These are phyloP conservation scores for Epiblema foenella DNA, from an alignment of 2,888 invertebrate genomes.

Conservation along the genomic window DNA sequence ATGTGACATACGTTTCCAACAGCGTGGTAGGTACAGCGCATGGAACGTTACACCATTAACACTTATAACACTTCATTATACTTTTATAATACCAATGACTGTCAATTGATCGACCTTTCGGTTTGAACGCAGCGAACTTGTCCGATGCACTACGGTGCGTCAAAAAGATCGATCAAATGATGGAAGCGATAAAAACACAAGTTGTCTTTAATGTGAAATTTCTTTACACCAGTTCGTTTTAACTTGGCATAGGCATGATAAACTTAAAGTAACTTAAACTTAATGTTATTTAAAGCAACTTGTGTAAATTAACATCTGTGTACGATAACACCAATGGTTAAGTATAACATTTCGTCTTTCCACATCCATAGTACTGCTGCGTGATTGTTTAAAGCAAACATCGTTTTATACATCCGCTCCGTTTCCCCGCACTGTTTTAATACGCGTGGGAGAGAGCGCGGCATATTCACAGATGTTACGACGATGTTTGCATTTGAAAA, in stretches of 20 bases:
- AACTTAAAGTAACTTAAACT: background rate
- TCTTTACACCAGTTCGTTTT: background rate
- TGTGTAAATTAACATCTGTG: constrained; percentile 11
- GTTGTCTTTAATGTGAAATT: constrained; percentile 10
- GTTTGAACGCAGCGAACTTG: constrained; percentile 9
- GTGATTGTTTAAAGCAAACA: constrained; percentile 23
- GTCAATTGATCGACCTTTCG: constrained; percentile 26
- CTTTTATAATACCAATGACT: constrained; percentile 17
- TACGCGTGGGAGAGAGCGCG: background rate
- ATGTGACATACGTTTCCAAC: constrained; percentile 51
- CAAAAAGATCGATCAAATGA: constrained; percentile 47
- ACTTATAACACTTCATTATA: constrained; percentile 36
- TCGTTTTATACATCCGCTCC: constrained; percentile 1
- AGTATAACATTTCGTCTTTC: constrained; percentile 49
- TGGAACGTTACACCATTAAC: constrained; percentile 49
- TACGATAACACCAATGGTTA: constrained; percentile 32
- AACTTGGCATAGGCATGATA: background rate
- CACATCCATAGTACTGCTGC: constrained; percentile 50
- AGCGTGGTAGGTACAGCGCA: constrained; percentile 60
- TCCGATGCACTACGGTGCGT: constrained; percentile 9
- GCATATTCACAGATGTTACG: background rate
- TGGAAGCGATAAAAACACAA: constrained; percentile 30
- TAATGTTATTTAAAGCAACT: constrained; percentile 19
- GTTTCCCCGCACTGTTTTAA: background rate
- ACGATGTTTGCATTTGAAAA: constrained; percentile 22